Percentiles rank a stretch among this genome's conserved stretches.
These are phyloP conservation scores for Stigmatopora argus DNA, from an alignment of 2,113 vertebrate species.

Conservation along the genomic window DNA sequence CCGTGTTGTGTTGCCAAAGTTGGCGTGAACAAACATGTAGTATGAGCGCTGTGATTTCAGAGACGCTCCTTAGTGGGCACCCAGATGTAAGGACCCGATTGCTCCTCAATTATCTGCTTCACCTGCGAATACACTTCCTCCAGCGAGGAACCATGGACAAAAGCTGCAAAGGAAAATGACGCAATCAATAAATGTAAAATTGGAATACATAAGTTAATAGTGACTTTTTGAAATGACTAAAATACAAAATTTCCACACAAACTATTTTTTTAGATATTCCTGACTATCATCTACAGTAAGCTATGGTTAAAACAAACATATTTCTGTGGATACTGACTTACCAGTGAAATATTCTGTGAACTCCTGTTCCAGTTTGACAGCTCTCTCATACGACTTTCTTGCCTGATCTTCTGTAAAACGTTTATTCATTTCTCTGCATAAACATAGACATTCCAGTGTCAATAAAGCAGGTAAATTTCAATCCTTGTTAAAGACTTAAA, in stretches of 20 bases:
- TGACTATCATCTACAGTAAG: neutral
- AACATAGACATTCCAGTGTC: neutral
- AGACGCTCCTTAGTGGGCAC: slow-evolving; percentile 91
- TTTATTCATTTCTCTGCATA: slow-evolving; percentile 93
- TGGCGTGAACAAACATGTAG: slow-evolving; percentile 21
- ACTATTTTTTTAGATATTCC: too few relatives aligned
- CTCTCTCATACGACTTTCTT: slow-evolving; percentile 89
- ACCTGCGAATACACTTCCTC: slow-evolving; percentile 95
- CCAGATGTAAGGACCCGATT: slow-evolving; percentile 96
- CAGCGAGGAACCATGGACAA: slow-evolving; percentile 88
- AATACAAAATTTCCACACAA: too few relatives aligned
- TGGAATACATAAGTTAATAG: too few relatives aligned
- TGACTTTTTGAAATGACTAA: too few relatives aligned
- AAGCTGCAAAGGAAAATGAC: slow-evolving; percentile 67
- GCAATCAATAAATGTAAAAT: too few relatives aligned
- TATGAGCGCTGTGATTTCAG: slow-evolving; percentile 64
- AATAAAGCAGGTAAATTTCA: neutral
- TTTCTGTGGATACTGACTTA: slow-evolving; percentile 47
- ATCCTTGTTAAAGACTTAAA: neutral
- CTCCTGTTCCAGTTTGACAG: slow-evolving; percentile 90
- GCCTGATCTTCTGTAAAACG: slow-evolving; percentile 90
- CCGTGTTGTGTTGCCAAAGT: neutral
- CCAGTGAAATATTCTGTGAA: slow-evolving; percentile 96
- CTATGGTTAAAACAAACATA: neutral
- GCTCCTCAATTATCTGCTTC: slow-evolving; percentile 95